phyloP scores from a whole-genome alignment of 2,888 invertebrate genomes.

The Morpho helenor region DNA sequence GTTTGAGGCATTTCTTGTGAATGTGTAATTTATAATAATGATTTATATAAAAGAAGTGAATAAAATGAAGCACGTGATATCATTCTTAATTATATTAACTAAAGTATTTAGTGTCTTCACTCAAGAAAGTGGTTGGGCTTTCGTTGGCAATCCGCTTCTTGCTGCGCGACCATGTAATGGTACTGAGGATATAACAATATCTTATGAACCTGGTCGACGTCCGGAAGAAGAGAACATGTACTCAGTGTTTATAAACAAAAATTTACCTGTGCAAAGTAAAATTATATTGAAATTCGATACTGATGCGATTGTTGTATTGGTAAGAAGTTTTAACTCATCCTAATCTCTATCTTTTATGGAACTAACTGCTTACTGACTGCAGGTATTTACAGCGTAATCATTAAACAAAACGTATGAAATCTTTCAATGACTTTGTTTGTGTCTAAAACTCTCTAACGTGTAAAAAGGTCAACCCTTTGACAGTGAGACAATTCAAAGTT shows the following conservation, averaged over 20 bases:
- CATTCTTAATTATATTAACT: background rate
- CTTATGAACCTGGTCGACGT: conserved; percentile 30
- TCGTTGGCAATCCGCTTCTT: conserved; percentile 28
- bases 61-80: conserved; percentile 3
- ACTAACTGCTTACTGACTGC: no score
- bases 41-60: no score
- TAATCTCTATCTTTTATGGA: no score
- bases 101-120: conserved; percentile 1
- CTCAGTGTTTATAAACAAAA: conserved; percentile 22
- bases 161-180: conserved; percentile 31
- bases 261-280: conserved; percentile 23
- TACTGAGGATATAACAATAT: conserved; percentile 24
- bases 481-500: no score
- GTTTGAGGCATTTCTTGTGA: no score
- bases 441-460: no score
- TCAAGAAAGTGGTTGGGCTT: conserved; percentile 16
- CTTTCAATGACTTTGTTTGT: no score
- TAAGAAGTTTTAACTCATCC: conserved; percentile 24
- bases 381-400: no score
- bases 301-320: conserved; percentile 33
- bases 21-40: no score
- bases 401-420: no score
- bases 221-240: conserved; percentile 38
- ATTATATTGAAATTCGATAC: conserved; percentile 34
- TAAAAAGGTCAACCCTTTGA: no score